Evolutionary conservation across 2,113 vertebrate genomes (phyloP), one percentile per base, ranked within the genome.

Genomic region (Labeo rohita): DNA sequence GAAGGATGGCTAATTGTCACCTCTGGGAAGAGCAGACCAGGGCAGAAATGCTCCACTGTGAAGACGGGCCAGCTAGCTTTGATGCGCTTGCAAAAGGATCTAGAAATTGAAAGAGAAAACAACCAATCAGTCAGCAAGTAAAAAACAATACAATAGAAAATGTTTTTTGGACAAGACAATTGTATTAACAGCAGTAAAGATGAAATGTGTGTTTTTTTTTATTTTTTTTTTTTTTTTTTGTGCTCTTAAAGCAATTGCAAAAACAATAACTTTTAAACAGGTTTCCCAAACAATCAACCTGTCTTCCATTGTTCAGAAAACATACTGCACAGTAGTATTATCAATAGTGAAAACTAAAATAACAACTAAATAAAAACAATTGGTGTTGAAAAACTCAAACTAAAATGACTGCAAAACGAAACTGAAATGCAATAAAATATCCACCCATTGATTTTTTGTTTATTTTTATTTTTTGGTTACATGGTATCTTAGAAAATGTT

Each of bases 1-100:
- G 77, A 68, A 79, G 45, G 74, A 82, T 59, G 54, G 70, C 63
- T 87, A 89, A 89, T 89, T 90, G 72, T 59, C 50, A 85, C 88
- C 56, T 83, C n/a, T 80, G 80, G 84, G 84, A 88, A 61, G 45
- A 75, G 79, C 12, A 82, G 54, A 86, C 59, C 63, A 65, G 84
- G 76, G 84, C 28, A 77, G 49, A 75, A 84, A 85, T 34, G 49
- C 61, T 84, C n/a, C 23, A 77, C 45, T 76, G 65, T 43, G 59
- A 75, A 85, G 23, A 34, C n/a, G 36, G 45, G 39, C 63, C 15
- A 45, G 13, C n/a, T 56, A 82, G 54, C 68, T 88, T 81, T 87
- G 85, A 88, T 87, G 73, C 59, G 39, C 63, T 56, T 72, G 65
- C 81, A 86, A 85, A 78, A 84, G 21, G 66, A 16, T 52, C 43